Conservation (phyloP, 2,113 vertebrate genomes). For the Aphyosemion australe region DNA sequence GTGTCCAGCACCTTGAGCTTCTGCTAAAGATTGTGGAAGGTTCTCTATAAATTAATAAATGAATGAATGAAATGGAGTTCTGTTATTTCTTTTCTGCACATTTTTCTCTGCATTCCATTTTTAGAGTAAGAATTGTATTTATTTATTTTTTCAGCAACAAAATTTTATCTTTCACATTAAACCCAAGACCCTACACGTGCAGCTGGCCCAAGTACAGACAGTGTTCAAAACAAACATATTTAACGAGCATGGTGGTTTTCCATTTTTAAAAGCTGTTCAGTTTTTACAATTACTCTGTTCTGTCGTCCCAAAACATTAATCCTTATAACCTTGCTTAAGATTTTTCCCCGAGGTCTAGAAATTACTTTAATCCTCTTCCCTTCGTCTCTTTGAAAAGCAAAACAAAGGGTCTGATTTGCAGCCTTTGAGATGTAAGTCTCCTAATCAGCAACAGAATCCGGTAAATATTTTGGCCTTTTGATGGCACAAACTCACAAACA, state of each 20-base stretch:
- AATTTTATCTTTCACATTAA: neutral
- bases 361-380: constrained; percentile 61
- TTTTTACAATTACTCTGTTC: constrained; percentile 20
- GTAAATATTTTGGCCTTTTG: constrained; percentile 57
- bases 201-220: neutral
- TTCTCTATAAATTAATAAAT: too few species aligned
- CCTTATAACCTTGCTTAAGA: constrained; percentile 47
- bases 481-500: constrained; percentile 24
- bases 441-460: constrained; percentile 62
- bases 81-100: too few species aligned
- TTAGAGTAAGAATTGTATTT: neutral
- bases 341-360: constrained; percentile 44
- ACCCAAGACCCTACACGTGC: neutral
- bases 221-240: constrained; percentile 20
- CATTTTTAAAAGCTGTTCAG: constrained; percentile 14
- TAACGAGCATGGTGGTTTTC: constrained; percentile 20
- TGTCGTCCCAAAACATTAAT: constrained; percentile 51
- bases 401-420: constrained; percentile 68
- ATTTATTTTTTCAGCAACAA: neutral
- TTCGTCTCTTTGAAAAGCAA: constrained; percentile 58
- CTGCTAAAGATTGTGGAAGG: too few species aligned
- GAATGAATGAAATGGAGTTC: too few species aligned
- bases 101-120: too few species aligned
- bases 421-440: constrained; percentile 56
- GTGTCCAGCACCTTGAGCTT: too few species aligned